Evolutionary conservation across 2,888 invertebrate species (phyloP).

Genomic region (Drosophila parthenogenetica): DNA sequence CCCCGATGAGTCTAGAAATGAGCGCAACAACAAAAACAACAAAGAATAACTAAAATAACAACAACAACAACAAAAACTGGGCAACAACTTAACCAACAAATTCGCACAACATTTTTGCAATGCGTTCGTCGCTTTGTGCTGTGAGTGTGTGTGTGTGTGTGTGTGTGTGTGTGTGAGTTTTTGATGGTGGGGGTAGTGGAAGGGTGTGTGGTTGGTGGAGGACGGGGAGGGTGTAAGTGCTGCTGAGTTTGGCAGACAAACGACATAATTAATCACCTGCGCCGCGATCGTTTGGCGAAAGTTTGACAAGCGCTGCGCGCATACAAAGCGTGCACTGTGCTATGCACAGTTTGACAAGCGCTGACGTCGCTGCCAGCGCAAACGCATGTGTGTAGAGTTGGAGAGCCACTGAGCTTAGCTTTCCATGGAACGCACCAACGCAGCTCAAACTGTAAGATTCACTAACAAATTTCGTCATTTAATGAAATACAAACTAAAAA

Average conservation of each 20-base stretch:
- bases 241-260: slow-evolving; percentile 43
- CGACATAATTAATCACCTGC: slow-evolving; percentile 57
- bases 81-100: slow-evolving; percentile 47
- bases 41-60: slow-evolving; percentile 25
- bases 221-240: slow-evolving; percentile 10
- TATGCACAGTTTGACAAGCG: slow-evolving; percentile 14
- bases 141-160: too few relatives aligned
- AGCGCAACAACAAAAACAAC: slow-evolving; percentile 48
- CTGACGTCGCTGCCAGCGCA: slow-evolving; percentile 1
- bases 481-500: too few relatives aligned
- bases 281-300: slow-evolving; percentile 35
- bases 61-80: slow-evolving; percentile 16
- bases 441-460: too few relatives aligned
- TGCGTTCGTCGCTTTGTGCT: background rate
- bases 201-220: background rate
- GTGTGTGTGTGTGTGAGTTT: too few relatives aligned
- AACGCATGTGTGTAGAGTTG: slow-evolving; percentile 9
- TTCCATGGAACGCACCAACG: background rate
- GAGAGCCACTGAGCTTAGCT: background rate
- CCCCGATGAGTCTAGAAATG: slow-evolving; percentile 56
- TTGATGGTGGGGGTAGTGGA: background rate
- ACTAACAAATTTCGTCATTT: too few relatives aligned
- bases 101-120: slow-evolving; percentile 55
- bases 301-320: slow-evolving; percentile 45
- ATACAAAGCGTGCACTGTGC: slow-evolving; percentile 16